phyloP scores from a whole-genome alignment of 2,797 vertebrate genomes.

The Acomys russatus region DNA sequence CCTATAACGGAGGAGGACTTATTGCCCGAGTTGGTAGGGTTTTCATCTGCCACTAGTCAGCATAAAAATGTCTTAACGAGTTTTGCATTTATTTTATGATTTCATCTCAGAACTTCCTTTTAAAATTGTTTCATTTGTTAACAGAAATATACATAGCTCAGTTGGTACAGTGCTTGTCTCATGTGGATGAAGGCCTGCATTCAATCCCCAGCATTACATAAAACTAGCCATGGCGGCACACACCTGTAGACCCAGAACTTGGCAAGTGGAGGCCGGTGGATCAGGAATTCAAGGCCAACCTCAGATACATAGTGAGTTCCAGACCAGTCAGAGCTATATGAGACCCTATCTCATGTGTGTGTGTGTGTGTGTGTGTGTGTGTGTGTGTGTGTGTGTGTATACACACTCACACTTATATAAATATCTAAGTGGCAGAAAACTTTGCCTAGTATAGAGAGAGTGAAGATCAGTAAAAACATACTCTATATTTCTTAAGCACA shows the following conservation, averaged over 20 bases:
- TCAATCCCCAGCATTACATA: too few species aligned
- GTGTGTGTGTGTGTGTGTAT: not conserved
- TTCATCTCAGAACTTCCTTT: conserved; percentile 56
- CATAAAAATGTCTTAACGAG: not conserved
- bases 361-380: not conserved
- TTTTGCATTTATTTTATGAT: conserved; percentile 3
- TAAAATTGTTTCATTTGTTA: conserved; percentile 31
- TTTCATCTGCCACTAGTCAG: not conserved
- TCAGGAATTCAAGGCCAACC: not conserved
- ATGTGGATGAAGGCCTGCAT: not conserved
- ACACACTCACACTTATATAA: too few species aligned
- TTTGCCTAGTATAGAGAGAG: not conserved
- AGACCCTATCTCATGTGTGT: too few species aligned
- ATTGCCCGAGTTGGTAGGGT: not conserved
- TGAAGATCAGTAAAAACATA: not conserved
- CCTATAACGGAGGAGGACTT: not conserved
- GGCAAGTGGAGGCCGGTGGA: not conserved
- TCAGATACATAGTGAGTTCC: too few species aligned
- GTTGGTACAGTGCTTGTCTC: not conserved
- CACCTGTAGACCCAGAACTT: not conserved
- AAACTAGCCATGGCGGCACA: not conserved
- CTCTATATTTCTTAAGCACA: not conserved
- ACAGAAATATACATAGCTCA: not conserved
- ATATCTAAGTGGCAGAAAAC: not conserved
- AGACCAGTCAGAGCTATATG: too few species aligned